Percentiles rank a stretch among this genome's conserved stretches.
Conservation (phyloP, 2,888 invertebrate genomes). For the Drosophila testacea region DNA sequence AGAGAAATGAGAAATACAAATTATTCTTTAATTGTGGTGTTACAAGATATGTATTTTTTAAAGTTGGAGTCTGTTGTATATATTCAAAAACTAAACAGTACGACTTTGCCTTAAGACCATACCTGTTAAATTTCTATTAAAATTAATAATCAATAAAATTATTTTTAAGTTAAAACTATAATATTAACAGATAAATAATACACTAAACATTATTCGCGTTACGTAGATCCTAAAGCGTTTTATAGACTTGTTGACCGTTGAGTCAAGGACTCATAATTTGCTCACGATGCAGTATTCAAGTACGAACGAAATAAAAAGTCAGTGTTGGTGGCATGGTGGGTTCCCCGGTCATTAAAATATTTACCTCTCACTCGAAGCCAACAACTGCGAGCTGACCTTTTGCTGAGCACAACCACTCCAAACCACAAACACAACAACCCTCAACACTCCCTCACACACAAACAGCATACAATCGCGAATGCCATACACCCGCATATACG, state of each 20-base stretch:
- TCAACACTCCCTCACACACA: conserved; percentile 22
- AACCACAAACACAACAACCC: conserved; percentile 33
- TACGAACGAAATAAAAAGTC: conserved; percentile 8
- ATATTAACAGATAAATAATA: not conserved
- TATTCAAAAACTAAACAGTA: no score
- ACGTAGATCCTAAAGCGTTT: not conserved
- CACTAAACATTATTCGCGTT: not conserved
- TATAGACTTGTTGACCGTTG: conserved; percentile 32
- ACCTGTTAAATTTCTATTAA: no score
- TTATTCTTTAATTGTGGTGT: no score
- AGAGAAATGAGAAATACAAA: no score
- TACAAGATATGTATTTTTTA: no score
- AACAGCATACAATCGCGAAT: conserved; percentile 3
- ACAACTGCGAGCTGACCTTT: conserved; percentile 63
- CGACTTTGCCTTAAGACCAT: no score
- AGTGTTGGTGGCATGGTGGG: conserved; percentile 27
- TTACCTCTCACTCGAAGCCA: conserved; percentile 59
- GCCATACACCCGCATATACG: conserved; percentile 22
- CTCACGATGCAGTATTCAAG: conserved; percentile 20
- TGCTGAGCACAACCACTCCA: conserved; percentile 37
- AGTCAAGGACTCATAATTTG: conserved; percentile 31
- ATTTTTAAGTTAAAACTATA: no score
- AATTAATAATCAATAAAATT: no score
- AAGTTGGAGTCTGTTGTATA: no score
- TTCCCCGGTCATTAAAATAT: conserved; percentile 59